phyloP scores from a whole-genome alignment of 2,888 invertebrate species.

The Heterodera filipjevi region DNA sequence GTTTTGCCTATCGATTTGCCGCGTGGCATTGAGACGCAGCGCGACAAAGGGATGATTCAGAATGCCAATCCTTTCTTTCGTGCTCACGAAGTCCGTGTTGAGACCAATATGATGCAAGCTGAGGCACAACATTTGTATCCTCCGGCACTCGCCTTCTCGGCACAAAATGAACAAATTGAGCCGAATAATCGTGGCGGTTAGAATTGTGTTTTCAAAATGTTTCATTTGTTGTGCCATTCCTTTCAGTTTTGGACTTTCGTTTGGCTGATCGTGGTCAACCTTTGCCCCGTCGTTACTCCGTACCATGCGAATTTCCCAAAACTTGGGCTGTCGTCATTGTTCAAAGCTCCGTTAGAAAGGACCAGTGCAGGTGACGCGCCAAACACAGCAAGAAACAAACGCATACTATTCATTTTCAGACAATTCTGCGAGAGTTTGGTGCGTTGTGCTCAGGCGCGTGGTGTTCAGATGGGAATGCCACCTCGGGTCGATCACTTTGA shows the following conservation, averaged over 20 bases:
- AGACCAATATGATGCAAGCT: slow-evolving; percentile 8
- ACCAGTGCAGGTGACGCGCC: slow-evolving; percentile 26
- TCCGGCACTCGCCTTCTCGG: slow-evolving; percentile 28
- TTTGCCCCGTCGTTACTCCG: neutral
- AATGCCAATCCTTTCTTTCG: slow-evolving; percentile 31
- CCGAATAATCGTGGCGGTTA: slow-evolving; percentile 27
- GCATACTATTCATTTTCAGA: slow-evolving; percentile 3
- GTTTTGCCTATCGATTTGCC: slow-evolving; percentile 25
- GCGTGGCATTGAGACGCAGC: slow-evolving; percentile 26
- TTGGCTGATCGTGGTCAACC: slow-evolving; percentile 7
- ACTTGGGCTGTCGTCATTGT: slow-evolving; percentile 36
- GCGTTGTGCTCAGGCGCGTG: slow-evolving; percentile 25
- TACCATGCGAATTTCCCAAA: slow-evolving; percentile 28
- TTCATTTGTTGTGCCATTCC: no score
- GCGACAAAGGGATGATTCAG: slow-evolving; percentile 24
- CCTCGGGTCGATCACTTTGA: slow-evolving; percentile 27
- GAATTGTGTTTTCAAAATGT: neutral
- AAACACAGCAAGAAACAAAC: neutral
- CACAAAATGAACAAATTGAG: slow-evolving; percentile 20
- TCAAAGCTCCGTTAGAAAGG: slow-evolving; percentile 24
- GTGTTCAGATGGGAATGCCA: slow-evolving; percentile 25
- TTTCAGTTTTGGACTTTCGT: neutral
- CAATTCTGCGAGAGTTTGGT: slow-evolving; percentile 27
- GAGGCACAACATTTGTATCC: slow-evolving; percentile 34
- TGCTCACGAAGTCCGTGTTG: slow-evolving; percentile 28